Base-by-base conservation (phyloP, 2,888 invertebrate species). In the Lamellibrachia satsuma region DNA sequence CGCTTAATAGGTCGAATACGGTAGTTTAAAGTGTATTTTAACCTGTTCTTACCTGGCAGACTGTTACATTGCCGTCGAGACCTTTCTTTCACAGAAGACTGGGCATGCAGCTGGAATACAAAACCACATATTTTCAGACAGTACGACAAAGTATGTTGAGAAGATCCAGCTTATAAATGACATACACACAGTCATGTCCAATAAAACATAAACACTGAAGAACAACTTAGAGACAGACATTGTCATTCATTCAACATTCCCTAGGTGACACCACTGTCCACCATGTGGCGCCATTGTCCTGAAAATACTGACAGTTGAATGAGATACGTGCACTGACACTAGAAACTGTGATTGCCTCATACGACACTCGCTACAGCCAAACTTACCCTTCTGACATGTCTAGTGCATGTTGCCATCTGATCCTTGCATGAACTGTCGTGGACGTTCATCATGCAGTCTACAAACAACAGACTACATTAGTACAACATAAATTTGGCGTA, bases 351-450 rank as follows among this genome's bases (percentile, higher is more conserved):
- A 75, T 7, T 75, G 27, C 92, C 0, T n/a, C 39, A 15, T 39
- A 52, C n/a, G 2, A 11, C 27, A 7, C 91, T 2, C 22, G 15
- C 39, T 27, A 51, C 9, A 27, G 91, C 51, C 51, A 57, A 91
- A 22, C 60, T 55, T 51, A 92, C 60, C 57, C 52, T 92, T 39
- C 52, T n/a, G n/a, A 75, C 75, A 22, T 75, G 75, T 75, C 22
- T 11, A 6, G 93, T 95, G 94, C 98, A 99, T 95, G 98, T 98
- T 92, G 97, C 97, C 94, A 98, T 98, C 97, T 98, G 98, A 96
- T 99, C 99, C 96, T 98, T 98, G 96, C 98, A 98, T 55, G 98
- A 97, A 96, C 98, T 98, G 96, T 98, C 98, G 96, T 98, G 98
- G 92, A 98, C 98, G 92, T 98, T 98, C 95, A 98, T 98, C 94